Conservation (phyloP, 1,140 invertebrate species). For the Oedothorax gibbosus region DNA sequence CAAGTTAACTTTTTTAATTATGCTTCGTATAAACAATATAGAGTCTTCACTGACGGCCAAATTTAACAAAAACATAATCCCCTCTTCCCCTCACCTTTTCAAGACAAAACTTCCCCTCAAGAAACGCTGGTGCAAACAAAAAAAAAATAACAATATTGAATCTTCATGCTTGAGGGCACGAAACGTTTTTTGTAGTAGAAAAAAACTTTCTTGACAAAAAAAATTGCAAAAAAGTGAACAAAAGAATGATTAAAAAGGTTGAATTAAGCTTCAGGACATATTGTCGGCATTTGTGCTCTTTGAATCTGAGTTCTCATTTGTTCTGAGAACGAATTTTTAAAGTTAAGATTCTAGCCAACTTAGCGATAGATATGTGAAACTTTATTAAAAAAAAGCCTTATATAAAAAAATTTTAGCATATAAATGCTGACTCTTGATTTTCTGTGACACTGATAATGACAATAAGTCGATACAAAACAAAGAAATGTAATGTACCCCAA, state of each 20-base stretch:
- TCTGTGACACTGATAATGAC: no score
- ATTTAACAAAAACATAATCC: no score
- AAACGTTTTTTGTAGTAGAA: slow-evolving; percentile 6
- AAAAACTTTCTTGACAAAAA: neutral
- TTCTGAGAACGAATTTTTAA: slow-evolving; percentile 11
- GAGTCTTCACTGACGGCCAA: no score
- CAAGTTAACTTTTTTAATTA: no score
- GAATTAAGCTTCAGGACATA: slow-evolving; percentile 37
- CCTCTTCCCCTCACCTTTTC: no score
- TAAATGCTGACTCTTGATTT: neutral
- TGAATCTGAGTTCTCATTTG: slow-evolving; percentile 29
- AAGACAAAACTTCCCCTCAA: neutral
- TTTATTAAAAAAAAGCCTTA: neutral
- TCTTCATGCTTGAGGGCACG: slow-evolving; percentile 1
- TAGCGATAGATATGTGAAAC: neutral
- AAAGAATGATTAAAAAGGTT: slow-evolving; percentile 38
- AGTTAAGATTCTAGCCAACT: slow-evolving; percentile 47
- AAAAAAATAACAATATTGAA: neutral
- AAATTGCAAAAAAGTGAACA: neutral
- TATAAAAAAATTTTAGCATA: slow-evolving; percentile 16
- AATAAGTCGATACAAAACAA: no score
- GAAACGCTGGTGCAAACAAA: neutral
- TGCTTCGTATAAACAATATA: no score
- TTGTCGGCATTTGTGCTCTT: slow-evolving; percentile 10
- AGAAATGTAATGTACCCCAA: no score